phyloP scores from a whole-genome alignment of 2,113 vertebrate genomes.

The Patagioenas fasciata region DNA sequence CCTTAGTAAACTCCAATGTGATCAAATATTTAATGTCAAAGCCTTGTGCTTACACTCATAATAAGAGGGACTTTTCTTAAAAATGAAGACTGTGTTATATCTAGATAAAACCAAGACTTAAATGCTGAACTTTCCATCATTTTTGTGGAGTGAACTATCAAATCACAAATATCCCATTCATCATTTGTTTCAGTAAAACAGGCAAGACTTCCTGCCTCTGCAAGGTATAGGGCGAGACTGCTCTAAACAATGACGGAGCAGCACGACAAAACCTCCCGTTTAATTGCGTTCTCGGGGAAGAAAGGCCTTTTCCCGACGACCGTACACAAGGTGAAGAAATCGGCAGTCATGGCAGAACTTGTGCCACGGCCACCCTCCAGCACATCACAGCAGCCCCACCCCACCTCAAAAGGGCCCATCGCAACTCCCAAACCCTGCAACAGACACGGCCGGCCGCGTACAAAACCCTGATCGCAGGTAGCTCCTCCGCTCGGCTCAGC shows the following conservation, averaged over 20 bases:
- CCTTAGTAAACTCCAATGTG: background rate
- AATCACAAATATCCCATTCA: background rate
- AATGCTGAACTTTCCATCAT: too few relatives aligned
- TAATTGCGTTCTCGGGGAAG: too few relatives aligned
- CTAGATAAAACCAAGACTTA: background rate
- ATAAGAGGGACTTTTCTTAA: background rate
- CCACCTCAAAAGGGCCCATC: background rate
- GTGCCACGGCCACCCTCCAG: background rate
- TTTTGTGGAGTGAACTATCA: background rate
- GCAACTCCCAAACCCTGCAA: background rate
- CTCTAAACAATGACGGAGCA: accelerated
- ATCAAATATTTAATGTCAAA: background rate
- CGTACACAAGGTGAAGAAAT: accelerated
- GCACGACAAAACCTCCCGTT: accelerated
- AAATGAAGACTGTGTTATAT: background rate
- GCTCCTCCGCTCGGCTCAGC: too few relatives aligned
- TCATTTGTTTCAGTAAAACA: background rate
- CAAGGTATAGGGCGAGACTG: accelerated
- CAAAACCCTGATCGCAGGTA: background rate
- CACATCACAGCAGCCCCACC: background rate
- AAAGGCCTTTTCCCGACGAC: background rate
- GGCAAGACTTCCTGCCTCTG: too few relatives aligned
- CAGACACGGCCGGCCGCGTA: background rate
- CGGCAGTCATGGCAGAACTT: too few relatives aligned
- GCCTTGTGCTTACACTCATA: background rate